Evolutionary conservation across 2,888 invertebrate species (phyloP), one percentile per base, ranked within the genome.

Genomic region (Carcina quercana): DNA sequence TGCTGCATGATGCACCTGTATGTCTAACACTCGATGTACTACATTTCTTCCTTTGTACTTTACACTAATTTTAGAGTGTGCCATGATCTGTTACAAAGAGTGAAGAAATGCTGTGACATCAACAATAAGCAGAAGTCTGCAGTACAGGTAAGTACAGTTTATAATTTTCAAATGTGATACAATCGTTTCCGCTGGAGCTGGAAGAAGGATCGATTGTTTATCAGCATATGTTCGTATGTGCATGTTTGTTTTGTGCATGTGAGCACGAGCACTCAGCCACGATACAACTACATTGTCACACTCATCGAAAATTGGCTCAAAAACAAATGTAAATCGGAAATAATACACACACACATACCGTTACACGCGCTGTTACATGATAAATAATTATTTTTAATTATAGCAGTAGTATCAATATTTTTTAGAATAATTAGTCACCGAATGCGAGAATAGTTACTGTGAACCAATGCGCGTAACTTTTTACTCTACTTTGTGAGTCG

Each of bases 241-340:
- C 76, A 72, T 76, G 74, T 44, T 55, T 73, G 73, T 66, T 53
- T 43, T 56, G 45, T 57, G 80, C 79, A 80, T 82, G 80, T 38
- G 37, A 54, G 76, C 79, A 80, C 73, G 72, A 56, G 73, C 75
- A 78, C 69, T 49, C 47, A 52, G 60, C 70, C 59, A 65, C 62
- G 58, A 48, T 45, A 60, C 57, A 46, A 53, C 54, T 53, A 60
- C 59, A 61, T 58, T 52, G 41, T 51, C 48, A 53, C 46, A 54
- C 52, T 24, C 12, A 57, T 29, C 32, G 30, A 36, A 44, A 45
- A 44, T 53, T 47, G 53, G 57, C 50, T 47, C 45, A 39, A 38
- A 38, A 32, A 35, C 26, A 28, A 25, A 36, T 31, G 8, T 26
- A 33, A 40, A 40, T 29, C 28, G 12, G 27, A 40, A 21, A 34